phyloP scores from a whole-genome alignment of 1,140 invertebrate species.

The Drosophila auraria region DNA sequence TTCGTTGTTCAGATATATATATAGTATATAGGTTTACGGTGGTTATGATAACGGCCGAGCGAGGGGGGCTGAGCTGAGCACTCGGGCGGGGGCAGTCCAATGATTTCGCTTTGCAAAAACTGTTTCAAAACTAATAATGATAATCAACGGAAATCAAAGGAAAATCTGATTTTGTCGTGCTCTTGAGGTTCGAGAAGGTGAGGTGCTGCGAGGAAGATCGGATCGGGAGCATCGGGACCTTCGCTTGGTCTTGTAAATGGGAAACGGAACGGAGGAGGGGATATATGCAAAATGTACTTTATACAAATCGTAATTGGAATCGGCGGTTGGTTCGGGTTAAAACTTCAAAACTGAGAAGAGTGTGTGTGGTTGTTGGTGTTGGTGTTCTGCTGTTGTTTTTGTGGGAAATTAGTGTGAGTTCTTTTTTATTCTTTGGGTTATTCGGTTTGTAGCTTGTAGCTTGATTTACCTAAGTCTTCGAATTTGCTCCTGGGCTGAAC shows the following conservation, averaged over 20 bases:
- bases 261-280: slow-evolving; percentile 23
- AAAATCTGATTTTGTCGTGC: slow-evolving; percentile 54
- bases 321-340: slow-evolving; percentile 28
- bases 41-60: slow-evolving; percentile 28
- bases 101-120: slow-evolving; percentile 35
- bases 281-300: slow-evolving; percentile 63
- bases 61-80: slow-evolving; percentile 30
- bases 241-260: slow-evolving; percentile 49
- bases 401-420: slow-evolving; percentile 32
- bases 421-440: slow-evolving; percentile 33
- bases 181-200: slow-evolving; percentile 34
- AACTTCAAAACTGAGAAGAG: slow-evolving; percentile 66
- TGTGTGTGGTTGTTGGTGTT: slow-evolving; percentile 26
- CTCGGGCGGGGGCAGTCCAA: slow-evolving; percentile 26
- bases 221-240: slow-evolving; percentile 29
- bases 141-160: slow-evolving; percentile 41
- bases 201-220: slow-evolving; percentile 36
- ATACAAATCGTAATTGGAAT: slow-evolving; percentile 53
- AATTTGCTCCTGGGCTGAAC: slow-evolving; percentile 90
- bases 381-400: slow-evolving; percentile 27
- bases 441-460: slow-evolving; percentile 42
- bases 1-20: slow-evolving; percentile 36
- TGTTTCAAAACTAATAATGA: slow-evolving; percentile 39
- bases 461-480: slow-evolving; percentile 90
- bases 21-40: slow-evolving; percentile 10